A percentile compares a stretch with the other conserved stretches of the same genome.
Conservation (phyloP, 2,888 invertebrate genomes). For the Geophilus truncorum region DNA sequence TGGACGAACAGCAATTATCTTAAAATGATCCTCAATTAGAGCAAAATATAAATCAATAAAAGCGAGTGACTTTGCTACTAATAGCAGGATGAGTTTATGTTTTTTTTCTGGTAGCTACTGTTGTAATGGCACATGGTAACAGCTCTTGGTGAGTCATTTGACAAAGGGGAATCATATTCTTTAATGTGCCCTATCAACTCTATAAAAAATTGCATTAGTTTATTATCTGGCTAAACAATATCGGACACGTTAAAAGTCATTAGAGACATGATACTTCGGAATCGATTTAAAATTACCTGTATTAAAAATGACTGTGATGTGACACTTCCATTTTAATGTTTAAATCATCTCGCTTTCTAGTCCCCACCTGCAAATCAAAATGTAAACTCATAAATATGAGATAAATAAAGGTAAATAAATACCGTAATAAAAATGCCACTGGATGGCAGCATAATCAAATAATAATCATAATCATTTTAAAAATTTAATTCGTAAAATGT, state of each 20-base stretch:
- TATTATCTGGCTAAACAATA: neutral
- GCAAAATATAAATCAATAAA: conserved; percentile 22
- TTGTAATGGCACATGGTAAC: conserved; percentile 17
- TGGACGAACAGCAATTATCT: conserved; percentile 14
- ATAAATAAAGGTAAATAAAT: too few species aligned
- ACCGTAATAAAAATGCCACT: neutral
- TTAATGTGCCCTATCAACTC: neutral
- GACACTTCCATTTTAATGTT: too few species aligned
- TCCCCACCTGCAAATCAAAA: too few species aligned
- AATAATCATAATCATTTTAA: too few species aligned
- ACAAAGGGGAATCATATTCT: neutral
- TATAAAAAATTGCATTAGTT: conserved; percentile 12
- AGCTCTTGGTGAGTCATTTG: conserved; percentile 11
- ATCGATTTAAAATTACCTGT: neutral
- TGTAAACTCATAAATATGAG: too few species aligned
- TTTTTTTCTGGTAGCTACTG: neutral
- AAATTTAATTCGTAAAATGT: too few species aligned
- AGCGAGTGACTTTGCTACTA: conserved; percentile 18
- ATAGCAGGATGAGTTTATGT: conserved; percentile 21
- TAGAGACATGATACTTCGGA: too few species aligned
- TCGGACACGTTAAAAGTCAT: neutral
- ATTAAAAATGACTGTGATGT: too few species aligned
- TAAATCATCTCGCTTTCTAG: too few species aligned
- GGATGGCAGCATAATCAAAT: neutral
- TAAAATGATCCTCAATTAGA: conserved; percentile 25